phyloP scores from a whole-genome alignment of 2,888 invertebrate genomes.

The Pollenia griseotomentosa region DNA sequence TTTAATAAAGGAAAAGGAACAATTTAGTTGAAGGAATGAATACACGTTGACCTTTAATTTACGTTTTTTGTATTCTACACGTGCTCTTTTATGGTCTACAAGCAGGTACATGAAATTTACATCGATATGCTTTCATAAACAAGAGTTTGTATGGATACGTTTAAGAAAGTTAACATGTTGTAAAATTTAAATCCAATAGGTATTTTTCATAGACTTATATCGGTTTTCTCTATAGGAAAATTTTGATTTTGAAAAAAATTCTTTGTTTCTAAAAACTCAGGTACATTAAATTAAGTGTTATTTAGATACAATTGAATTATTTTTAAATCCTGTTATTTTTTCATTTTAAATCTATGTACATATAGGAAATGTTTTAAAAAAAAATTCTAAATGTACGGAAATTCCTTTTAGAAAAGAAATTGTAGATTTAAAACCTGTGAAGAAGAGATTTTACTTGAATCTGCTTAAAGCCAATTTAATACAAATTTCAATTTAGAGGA shows the following conservation, averaged over 20 bases:
- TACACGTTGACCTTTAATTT: constrained; percentile 5
- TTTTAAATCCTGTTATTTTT: not conserved
- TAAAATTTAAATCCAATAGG: not conserved
- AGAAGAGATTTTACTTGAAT: too few relatives aligned
- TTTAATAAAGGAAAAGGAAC: constrained; percentile 15
- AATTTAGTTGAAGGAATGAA: constrained; percentile 21
- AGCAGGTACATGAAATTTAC: too few relatives aligned
- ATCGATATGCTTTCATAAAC: too few relatives aligned
- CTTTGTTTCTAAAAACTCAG: not conserved
- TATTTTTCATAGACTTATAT: not conserved
- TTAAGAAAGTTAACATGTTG: not conserved
- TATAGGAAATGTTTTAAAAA: too few relatives aligned
- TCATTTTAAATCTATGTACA: not conserved
- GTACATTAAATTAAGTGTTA: not conserved
- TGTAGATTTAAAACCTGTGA: too few relatives aligned
- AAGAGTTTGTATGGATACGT: too few relatives aligned
- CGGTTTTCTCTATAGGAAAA: not conserved
- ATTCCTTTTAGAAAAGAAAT: too few relatives aligned
- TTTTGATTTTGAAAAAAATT: too few relatives aligned
- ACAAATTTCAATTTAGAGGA: too few relatives aligned
- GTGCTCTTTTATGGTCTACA: not conserved
- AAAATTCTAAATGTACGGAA: too few relatives aligned
- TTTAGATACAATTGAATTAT: not conserved
- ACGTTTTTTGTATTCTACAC: constrained; percentile 21
- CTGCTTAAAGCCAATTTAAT: too few relatives aligned